These are phyloP conservation scores for Lucifuga dentata DNA, from an alignment of 2,113 vertebrate genomes.

Conservation along the genomic window DNA sequence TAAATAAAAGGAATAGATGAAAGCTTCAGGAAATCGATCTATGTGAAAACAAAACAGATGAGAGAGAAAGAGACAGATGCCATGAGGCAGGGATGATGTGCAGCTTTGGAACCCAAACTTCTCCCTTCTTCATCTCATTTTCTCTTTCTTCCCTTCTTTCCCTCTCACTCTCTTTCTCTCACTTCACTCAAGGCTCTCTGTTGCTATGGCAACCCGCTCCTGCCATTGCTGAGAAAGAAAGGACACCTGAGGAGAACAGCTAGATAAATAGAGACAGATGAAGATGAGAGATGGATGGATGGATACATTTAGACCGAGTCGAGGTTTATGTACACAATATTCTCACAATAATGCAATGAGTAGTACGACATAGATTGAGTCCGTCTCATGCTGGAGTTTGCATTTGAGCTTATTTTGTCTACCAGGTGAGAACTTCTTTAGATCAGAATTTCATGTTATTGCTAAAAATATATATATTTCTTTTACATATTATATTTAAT, in stretches of 20 bases:
- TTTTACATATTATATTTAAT: no score
- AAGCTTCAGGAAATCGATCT: constrained; percentile 46
- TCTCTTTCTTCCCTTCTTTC: background rate
- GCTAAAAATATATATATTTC: no score
- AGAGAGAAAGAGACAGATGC: constrained; percentile 19
- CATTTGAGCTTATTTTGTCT: no score
- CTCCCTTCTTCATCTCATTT: background rate
- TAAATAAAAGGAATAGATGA: constrained; percentile 34
- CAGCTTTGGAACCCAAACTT: constrained; percentile 34
- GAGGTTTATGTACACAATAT: no score
- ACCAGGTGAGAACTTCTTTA: no score
- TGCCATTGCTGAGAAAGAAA: constrained; percentile 51
- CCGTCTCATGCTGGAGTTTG: no score
- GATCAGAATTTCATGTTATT: no score
- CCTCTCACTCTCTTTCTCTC: constrained; percentile 20
- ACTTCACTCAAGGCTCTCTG: constrained; percentile 57
- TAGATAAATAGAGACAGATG: constrained; percentile 19
- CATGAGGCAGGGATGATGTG: constrained; percentile 20
- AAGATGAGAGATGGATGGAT: background rate
- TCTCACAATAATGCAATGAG: no score
- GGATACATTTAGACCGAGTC: background rate
- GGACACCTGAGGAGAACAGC: constrained; percentile 69
- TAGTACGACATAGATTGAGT: no score
- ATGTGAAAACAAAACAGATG: constrained; percentile 1
- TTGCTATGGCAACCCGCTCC: constrained; percentile 70